Base-by-base conservation (phyloP, 2,888 invertebrate genomes). In the Hybos culiciformis region DNA sequence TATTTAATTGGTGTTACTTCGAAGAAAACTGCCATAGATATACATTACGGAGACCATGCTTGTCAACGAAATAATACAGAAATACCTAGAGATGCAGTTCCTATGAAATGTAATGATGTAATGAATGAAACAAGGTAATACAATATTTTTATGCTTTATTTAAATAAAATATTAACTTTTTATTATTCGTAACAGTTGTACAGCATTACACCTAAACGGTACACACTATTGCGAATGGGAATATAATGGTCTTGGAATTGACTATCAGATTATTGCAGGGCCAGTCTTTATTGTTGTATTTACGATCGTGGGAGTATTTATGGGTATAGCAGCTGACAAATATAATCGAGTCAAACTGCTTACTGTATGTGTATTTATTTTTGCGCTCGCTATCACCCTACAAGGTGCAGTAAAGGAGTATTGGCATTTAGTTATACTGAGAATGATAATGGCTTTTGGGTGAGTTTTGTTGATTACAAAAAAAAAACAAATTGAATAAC, bases 221-320 rank as follows among this genome's bases (percentile, higher is more conserved):
- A 78, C 78, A 0, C 58, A 68, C 6, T 85, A 84, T 62, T 93
- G 93, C 67, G 84, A 86, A 58, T 93, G 91, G 91, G 83, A 82
- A 59, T 90, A 90, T 72, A 91, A 87, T 59, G 93, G 93, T 0
- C 72, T 91, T 42, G 93, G 92, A 11, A 72, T 90, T 47, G 87
- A 90, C 60, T 93, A 93, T 67, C 92, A 93, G 68, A 77, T 92
- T 48, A 67, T 93, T 47, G 92, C 92, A 1, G 93, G 93, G 0
- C 92, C 93, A 0, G 84, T 86, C 50, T 93, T 90, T 68, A 91
- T 93, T 61, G 81, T 88, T 2, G 81, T 92, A 26, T 93, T 86
- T 67, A 92, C 92, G 1, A 72, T 93, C 38, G 81, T 83, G 26
- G 92, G 92, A 1, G 82, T 93, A 9, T 70, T 85, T 40, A 73